Percentiles rank a stretch among this genome's conserved stretches.
Conservation (phyloP, 2,113 vertebrate genomes). For the Anolis sagrei region DNA sequence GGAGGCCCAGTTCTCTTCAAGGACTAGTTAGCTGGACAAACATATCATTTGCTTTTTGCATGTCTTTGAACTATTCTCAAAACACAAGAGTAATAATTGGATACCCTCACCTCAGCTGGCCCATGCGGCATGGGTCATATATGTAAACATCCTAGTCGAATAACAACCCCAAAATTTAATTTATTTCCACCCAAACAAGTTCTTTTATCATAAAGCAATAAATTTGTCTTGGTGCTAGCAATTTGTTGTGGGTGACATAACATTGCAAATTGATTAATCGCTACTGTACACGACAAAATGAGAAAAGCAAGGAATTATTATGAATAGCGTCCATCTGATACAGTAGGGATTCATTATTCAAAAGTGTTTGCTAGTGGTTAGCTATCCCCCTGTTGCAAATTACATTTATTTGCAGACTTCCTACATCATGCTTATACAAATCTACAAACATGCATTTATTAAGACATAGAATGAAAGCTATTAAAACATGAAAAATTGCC, state of each 20-base stretch:
- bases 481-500: conserved; percentile 87
- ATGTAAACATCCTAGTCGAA: conserved; percentile 78
- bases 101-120: conserved; percentile 61
- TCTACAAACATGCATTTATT: conserved; percentile 89
- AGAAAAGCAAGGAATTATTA: conserved; percentile 92
- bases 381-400: conserved; percentile 83
- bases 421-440: conserved; percentile 87
- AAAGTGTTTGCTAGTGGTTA: conserved; percentile 84
- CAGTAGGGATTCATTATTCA: conserved; percentile 89
- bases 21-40: conserved; percentile 56
- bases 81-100: conserved; percentile 61
- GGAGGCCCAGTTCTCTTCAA: not conserved
- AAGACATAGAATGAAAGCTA: conserved; percentile 87
- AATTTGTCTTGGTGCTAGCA: conserved; percentile 89
- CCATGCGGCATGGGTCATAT: conserved; percentile 71
- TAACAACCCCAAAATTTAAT: conserved; percentile 85
- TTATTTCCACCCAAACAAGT: conserved; percentile 90
- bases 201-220: conserved; percentile 93
- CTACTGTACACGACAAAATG: conserved; percentile 86
- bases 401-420: conserved; percentile 88
- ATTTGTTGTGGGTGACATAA: conserved; percentile 90
- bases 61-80: conserved; percentile 58
- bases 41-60: conserved; percentile 22
- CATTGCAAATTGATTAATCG: conserved; percentile 90
- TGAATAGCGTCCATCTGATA: conserved; percentile 89